phyloP scores from a whole-genome alignment of 2,797 vertebrate species.

The Chanos chanos region DNA sequence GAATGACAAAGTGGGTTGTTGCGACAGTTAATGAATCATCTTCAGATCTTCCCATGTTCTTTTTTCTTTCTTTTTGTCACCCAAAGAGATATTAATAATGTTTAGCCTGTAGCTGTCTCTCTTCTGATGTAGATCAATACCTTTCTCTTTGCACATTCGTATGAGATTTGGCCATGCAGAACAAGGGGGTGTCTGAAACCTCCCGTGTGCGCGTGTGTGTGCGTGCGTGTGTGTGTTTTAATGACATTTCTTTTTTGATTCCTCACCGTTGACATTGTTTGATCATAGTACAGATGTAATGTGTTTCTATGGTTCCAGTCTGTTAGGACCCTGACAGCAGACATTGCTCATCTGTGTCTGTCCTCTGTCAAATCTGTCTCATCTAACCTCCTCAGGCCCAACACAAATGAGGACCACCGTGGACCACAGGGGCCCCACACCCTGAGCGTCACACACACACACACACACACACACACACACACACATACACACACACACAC shows the following conservation, averaged over 20 bases:
- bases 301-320: slow-evolving; percentile 17
- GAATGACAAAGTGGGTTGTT: no score
- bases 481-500: no score
- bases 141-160: slow-evolving; percentile 52
- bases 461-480: no score
- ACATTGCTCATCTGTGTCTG: slow-evolving; percentile 23
- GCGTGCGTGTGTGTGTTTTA: slow-evolving; percentile 28
- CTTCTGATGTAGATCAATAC: slow-evolving; percentile 58
- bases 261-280: slow-evolving; percentile 30
- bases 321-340: slow-evolving; percentile 12
- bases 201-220: slow-evolving; percentile 20
- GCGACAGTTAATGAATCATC: no score
- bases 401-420: no score
- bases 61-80: slow-evolving; percentile 33
- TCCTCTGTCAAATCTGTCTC: slow-evolving; percentile 2
- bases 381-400: slow-evolving; percentile 15
- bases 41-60: no score
- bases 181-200: slow-evolving; percentile 12
- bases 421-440: no score
- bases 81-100: slow-evolving; percentile 42
- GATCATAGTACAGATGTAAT: slow-evolving; percentile 45
- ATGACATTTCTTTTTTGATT: slow-evolving; percentile 46
- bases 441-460: no score
- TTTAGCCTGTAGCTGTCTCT: slow-evolving; percentile 47
- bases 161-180: slow-evolving; percentile 24